Evolutionary conservation across 2,888 invertebrate species (phyloP).

Genomic region (Melolontha melolontha): DNA sequence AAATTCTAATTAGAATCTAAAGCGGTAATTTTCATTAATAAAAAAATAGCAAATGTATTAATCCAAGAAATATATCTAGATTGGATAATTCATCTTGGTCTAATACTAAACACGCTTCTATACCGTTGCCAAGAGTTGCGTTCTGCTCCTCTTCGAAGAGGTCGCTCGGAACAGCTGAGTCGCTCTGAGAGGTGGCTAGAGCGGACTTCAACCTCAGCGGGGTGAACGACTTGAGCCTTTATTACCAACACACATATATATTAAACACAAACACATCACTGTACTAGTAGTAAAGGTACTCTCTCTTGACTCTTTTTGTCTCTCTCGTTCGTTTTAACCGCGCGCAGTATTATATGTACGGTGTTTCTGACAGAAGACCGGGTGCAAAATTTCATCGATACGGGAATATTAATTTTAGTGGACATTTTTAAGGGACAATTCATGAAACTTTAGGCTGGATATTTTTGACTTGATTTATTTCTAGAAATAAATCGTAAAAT

Average conservation of each 20-base stretch:
- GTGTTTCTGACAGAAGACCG: background rate
- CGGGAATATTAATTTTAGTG: too few species aligned
- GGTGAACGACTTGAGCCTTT: conserved; percentile 57
- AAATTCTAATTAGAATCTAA: too few species aligned
- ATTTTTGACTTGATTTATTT: too few species aligned
- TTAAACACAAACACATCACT: conserved; percentile 37
- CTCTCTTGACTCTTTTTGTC: conserved; percentile 29
- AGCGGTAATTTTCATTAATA: too few species aligned
- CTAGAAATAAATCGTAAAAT: too few species aligned
- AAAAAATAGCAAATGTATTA: too few species aligned
- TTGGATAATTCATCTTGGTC: conserved; percentile 25
- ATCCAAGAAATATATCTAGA: too few species aligned
- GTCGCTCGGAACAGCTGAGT: conserved; percentile 56
- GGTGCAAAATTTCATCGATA: too few species aligned
- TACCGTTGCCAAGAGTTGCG: conserved; percentile 50
- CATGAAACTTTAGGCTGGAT: too few species aligned
- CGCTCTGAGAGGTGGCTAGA: conserved; percentile 40
- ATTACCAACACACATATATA: conserved; percentile 31
- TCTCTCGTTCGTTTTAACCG: conserved; percentile 39
- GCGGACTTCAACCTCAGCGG: conserved; percentile 60
- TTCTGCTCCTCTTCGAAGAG: conserved; percentile 46
- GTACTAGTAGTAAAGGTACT: conserved; percentile 8
- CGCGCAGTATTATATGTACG: conserved; percentile 3
- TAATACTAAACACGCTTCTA: conserved; percentile 40
- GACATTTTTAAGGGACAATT: too few species aligned